Percentiles rank a stretch among this genome's conserved stretches.
Conservation (phyloP, 2,888 invertebrate species). For the Hololepta plana region DNA sequence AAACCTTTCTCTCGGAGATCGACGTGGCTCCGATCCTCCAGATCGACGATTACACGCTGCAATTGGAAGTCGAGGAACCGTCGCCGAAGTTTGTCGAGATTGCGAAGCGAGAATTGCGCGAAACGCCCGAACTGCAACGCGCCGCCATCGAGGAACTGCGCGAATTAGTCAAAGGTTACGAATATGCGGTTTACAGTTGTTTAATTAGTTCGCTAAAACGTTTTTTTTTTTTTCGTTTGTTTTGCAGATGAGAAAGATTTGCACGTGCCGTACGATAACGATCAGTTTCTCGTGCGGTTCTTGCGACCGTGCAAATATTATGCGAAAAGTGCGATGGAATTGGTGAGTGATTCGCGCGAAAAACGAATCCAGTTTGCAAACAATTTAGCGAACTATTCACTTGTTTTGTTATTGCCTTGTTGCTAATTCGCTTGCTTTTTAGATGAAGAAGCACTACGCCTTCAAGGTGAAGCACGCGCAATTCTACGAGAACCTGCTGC, state of each 20-base stretch:
- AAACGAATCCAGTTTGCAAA: too few species aligned
- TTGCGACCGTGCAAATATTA: slow-evolving; percentile 77
- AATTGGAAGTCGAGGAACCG: slow-evolving; percentile 52
- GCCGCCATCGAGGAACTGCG: slow-evolving; percentile 37
- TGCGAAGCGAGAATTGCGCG: slow-evolving; percentile 45
- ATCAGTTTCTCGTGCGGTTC: slow-evolving; percentile 58
- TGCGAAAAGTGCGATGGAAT: slow-evolving; percentile 57
- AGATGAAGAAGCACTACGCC: slow-evolving; percentile 66
- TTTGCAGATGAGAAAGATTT: slow-evolving; percentile 43
- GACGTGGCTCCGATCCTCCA: slow-evolving; percentile 46
- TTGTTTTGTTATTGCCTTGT: neutral
- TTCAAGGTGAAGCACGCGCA: slow-evolving; percentile 63
- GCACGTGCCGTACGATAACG: slow-evolving; percentile 45
- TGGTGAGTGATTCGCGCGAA: slow-evolving; percentile 46
- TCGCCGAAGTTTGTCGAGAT: slow-evolving; percentile 44
- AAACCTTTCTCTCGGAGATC: slow-evolving; percentile 56
- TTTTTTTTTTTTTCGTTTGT: slow-evolving; percentile 8
- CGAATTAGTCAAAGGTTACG: slow-evolving; percentile 41
- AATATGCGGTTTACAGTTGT: too few species aligned
- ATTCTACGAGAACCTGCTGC: slow-evolving; percentile 50
- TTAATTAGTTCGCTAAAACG: too few species aligned
- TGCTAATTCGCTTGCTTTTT: slow-evolving; percentile 16
- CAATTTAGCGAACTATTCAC: neutral
- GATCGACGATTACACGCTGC: slow-evolving; percentile 42
- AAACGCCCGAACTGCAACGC: slow-evolving; percentile 41